Conservation (phyloP, 2,888 invertebrate species). For the Plutella xylostella region DNA sequence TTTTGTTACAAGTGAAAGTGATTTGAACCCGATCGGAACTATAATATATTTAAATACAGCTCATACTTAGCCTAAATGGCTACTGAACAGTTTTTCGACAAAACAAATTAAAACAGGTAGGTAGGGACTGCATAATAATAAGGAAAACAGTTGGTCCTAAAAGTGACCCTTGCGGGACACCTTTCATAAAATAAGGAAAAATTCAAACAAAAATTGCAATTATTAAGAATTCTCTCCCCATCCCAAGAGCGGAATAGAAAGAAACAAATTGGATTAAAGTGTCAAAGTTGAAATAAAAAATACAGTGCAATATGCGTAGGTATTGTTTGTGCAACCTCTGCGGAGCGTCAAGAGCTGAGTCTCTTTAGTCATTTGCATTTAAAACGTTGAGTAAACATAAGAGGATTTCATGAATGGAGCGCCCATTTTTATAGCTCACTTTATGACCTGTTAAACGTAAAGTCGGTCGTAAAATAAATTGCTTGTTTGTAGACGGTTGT, state of each 20-base stretch:
- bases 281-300: conserved; percentile 70
- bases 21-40: not conserved
- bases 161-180: conserved; percentile 12
- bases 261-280: conserved; percentile 69
- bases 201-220: conserved; percentile 59
- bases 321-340: conserved; percentile 50
- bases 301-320: conserved; percentile 35
- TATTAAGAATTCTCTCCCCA: conserved; percentile 52
- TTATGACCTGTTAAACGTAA: conserved; percentile 65
- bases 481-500: conserved; percentile 35
- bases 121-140: no score
- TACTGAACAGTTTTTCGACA: no score
- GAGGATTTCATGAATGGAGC: conserved; percentile 58
- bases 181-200: conserved; percentile 30
- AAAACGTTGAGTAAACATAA: conserved; percentile 61
- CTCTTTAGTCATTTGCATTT: conserved; percentile 48
- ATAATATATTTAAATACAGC: not conserved
- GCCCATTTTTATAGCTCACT: conserved; percentile 56
- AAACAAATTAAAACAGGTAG: no score
- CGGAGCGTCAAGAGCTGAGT: conserved; percentile 33
- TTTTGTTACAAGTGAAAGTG: not conserved
- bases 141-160: not conserved
- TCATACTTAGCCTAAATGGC: no score
- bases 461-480: conserved; percentile 61
- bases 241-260: conserved; percentile 57